A percentile compares a stretch with the other conserved stretches of the same genome.
Conservation (phyloP, 2,888 invertebrate genomes). For the Thyatira batis region DNA sequence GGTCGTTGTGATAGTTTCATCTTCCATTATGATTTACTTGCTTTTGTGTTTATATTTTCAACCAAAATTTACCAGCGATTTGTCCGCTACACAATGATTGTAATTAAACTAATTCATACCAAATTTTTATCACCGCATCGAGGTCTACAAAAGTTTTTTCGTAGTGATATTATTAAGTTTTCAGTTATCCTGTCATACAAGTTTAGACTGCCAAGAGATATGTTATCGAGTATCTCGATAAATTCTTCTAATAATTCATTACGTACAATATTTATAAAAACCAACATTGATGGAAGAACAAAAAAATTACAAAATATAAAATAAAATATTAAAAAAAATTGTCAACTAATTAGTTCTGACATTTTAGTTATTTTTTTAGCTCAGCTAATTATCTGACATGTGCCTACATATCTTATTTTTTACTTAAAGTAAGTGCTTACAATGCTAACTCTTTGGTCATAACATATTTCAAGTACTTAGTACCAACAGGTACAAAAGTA, state of each 20-base stretch:
- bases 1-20: conserved; percentile 3
- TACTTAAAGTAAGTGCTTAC: no score
- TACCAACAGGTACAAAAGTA: no score
- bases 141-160: conserved; percentile 53
- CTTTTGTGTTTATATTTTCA: neutral
- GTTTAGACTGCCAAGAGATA: conserved; percentile 53
- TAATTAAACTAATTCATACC: conserved; percentile 45
- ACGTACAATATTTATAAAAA: conserved; percentile 53
- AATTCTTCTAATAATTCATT: conserved; percentile 55
- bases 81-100: neutral
- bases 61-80: neutral
- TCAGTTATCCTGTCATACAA: conserved; percentile 68
- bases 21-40: conserved; percentile 11
- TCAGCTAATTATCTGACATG: no score
- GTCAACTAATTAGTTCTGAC: neutral
- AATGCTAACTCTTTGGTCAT: no score
- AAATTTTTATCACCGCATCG: conserved; percentile 58
- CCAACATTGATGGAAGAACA: conserved; percentile 52
- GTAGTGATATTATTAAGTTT: conserved; percentile 56
- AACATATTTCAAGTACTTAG: no score
- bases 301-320: conserved; percentile 18
- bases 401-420: neutral
- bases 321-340: neutral
- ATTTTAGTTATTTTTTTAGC: no score
- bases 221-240: conserved; percentile 55